Conservation (phyloP, 35 echinoderm and acorn worm species). For the Ptychodera flava region DNA sequence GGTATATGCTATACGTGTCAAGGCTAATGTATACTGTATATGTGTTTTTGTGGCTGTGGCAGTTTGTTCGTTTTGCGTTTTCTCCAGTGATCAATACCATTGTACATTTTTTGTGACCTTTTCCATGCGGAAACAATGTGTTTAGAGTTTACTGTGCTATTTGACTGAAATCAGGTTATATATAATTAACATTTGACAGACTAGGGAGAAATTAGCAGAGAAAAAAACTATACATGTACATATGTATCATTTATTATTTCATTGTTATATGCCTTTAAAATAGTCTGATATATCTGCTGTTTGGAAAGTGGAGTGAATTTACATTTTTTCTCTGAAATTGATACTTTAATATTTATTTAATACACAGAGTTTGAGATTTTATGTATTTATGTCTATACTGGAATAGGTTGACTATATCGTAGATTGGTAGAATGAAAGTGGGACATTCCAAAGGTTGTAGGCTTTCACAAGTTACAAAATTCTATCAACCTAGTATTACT, state of each 20-base stretch:
- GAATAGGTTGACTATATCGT: too few relatives aligned
- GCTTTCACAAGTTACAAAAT: too few relatives aligned
- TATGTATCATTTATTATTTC: neutral
- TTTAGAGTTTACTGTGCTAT: neutral
- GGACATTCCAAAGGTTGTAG: too few relatives aligned
- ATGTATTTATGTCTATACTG: conserved; percentile 2
- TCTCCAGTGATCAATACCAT: too few relatives aligned
- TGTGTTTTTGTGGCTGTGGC: too few relatives aligned
- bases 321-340: neutral
- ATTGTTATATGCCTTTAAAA: neutral
- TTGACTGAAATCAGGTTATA: neutral
- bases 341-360: neutral
- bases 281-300: neutral
- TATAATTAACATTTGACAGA: neutral
- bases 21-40: too few relatives aligned
- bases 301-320: neutral
- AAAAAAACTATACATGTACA: neutral
- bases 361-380: neutral
- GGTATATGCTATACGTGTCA: too few relatives aligned
- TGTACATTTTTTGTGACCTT: too few relatives aligned
- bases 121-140: too few relatives aligned
- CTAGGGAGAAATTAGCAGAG: neutral
- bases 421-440: too few relatives aligned
- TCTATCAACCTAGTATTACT: too few relatives aligned
- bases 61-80: too few relatives aligned